Base-by-base conservation (phyloP, 1,140 invertebrate species). In the Tenebrio molitor region DNA sequence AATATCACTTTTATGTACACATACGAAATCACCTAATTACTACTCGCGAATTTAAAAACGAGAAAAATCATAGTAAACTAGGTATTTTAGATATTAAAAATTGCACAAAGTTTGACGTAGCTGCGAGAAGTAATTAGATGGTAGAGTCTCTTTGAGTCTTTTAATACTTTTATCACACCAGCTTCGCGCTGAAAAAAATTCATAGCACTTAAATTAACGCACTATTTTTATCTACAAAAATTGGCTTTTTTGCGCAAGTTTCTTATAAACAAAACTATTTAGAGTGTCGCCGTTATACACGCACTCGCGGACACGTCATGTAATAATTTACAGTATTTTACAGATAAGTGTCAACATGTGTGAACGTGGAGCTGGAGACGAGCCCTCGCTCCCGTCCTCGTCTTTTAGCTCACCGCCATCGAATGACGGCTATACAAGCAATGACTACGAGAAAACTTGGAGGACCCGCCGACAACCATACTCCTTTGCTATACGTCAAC, bases 401-500 rank as follows among this genome's bases (percentile, higher is more conserved):
- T 68, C 58, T 76, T 65, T 71, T 76, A 33, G 71, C 74, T 80
- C 78, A 80, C 78, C 78, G 77, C 78, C 78, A 78, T 69, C 77
- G 69, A 15, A 78, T 66, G 19, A 75, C 71, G 1, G 77, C 78
- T 39, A 78, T 72, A 50, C 74, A 77, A 8, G 67, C 71, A 15
- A 73, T 71, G 14, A 80, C 36, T 12, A 80, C 67, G 14, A 80
- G 63, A 71, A 78, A 73, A 53, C 74, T 75, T 5, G 76, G 65
- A 16, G 78, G 77, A 1, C 70, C 78, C 3, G 77, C 74, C 5
- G 76, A 75, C 19, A 78, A 21, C 77, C 75, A 79, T 7, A 78
- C 76, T 33, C 79, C 83, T 15, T 81, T 83, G 77, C 86, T 89
- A 78, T 93, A 93, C 14, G 92, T 94, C 75, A 95, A 82, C 84